phyloP scores from a whole-genome alignment of 53 echinoderm and acorn worm species.

The Apostichopus leukothele region DNA sequence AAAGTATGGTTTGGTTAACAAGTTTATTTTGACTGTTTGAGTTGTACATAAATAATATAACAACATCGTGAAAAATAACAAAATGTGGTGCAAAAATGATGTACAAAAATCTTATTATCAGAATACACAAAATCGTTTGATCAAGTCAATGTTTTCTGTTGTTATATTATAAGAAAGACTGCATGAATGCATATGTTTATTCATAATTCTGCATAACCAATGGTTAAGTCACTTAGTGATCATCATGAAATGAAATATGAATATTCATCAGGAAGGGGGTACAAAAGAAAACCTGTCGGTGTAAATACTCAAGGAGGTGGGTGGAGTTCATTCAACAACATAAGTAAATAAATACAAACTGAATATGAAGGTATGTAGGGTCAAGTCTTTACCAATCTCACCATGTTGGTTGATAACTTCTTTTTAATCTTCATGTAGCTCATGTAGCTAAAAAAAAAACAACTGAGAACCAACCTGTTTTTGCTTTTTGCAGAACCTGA shows the following conservation, averaged over 20 bases:
- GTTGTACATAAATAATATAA: constrained; percentile 3
- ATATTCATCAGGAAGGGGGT: background rate
- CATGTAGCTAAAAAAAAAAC: too few species aligned
- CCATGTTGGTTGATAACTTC: too few species aligned
- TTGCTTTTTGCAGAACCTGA: too few species aligned
- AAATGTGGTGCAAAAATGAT: constrained; percentile 39
- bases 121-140: constrained; percentile 29
- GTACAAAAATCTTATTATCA: constrained; percentile 26
- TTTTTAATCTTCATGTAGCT: too few species aligned
- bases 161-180: constrained; percentile 19
- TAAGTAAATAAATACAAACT: too few species aligned
- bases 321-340: background rate
- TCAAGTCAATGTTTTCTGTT: background rate
- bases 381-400: too few species aligned
- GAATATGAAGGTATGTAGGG: too few species aligned
- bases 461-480: too few species aligned
- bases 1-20: too few species aligned
- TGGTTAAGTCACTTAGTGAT: background rate
- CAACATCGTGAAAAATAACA: constrained; percentile 36
- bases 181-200: constrained; percentile 34
- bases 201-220: background rate
- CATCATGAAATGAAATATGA: background rate
- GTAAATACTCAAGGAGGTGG: background rate
- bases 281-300: background rate
- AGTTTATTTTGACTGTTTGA: background rate